These are phyloP conservation scores for Siniperca knerii DNA, from an alignment of 2,113 vertebrate species.

Conservation along the genomic window DNA sequence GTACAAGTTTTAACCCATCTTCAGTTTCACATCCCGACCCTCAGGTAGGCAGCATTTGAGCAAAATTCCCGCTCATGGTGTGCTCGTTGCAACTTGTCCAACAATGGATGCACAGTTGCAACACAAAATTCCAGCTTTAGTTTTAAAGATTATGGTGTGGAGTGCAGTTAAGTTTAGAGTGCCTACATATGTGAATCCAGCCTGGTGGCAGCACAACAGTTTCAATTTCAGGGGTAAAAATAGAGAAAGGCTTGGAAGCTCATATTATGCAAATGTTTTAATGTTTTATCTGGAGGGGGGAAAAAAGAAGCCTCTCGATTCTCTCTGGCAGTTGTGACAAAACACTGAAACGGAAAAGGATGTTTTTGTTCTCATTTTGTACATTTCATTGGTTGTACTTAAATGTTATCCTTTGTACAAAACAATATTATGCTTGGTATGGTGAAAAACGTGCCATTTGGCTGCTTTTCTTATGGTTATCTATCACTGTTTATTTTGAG, in stretches of 20 bases:
- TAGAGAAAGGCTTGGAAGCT: conserved; percentile 62
- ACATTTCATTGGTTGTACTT: conserved; percentile 64
- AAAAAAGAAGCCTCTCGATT: conserved; percentile 47
- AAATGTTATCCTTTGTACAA: conserved; percentile 65
- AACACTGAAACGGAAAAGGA: conserved; percentile 55
- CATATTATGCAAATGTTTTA: conserved; percentile 74
- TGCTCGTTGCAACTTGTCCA: conserved; percentile 59
- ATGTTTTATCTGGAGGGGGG: conserved; percentile 62
- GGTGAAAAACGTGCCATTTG: conserved; percentile 53
- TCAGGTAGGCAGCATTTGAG: neutral
- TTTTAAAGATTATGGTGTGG: conserved; percentile 13
- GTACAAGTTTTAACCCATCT: conserved; percentile 35
- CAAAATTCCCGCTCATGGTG: conserved; percentile 10
- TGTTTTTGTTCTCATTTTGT: conserved; percentile 68
- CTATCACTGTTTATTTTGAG: conserved; percentile 67
- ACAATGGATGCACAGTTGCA: conserved; percentile 27
- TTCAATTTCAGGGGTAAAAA: conserved; percentile 68
- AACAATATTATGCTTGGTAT: conserved; percentile 64
- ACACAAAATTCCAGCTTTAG: conserved; percentile 39
- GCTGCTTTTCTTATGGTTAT: conserved; percentile 51
- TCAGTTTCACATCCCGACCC: conserved; percentile 26
- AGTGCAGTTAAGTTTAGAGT: conserved; percentile 50
- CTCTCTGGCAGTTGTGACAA: conserved; percentile 66
- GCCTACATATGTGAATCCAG: conserved; percentile 9
- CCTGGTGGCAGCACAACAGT: conserved; percentile 29